These are phyloP conservation scores for Archilochus colubris DNA, from an alignment of 2,113 vertebrate genomes.

Conservation along the genomic window DNA sequence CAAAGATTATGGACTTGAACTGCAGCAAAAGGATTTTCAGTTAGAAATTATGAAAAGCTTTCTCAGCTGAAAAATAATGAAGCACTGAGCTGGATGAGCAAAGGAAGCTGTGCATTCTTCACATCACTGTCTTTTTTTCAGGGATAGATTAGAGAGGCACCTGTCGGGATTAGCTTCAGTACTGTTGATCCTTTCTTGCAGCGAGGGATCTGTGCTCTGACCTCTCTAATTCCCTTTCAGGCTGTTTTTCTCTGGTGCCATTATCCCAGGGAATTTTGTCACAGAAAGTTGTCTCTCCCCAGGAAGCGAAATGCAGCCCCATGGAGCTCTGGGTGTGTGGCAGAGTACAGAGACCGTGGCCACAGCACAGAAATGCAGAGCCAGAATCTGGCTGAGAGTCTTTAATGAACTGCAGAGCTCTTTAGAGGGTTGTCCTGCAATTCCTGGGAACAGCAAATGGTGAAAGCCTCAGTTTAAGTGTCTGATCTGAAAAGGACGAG, in stretches of 20 bases:
- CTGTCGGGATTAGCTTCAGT: background rate
- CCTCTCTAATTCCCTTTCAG: background rate
- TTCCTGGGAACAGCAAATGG: background rate
- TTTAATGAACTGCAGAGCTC: background rate
- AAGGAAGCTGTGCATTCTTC: background rate
- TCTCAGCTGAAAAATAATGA: background rate
- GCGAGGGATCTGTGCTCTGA: background rate
- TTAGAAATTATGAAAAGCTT: background rate
- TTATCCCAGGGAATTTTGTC: background rate
- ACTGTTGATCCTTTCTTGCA: background rate
- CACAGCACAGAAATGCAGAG: background rate
- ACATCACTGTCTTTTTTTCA: background rate
- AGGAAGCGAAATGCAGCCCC: background rate
- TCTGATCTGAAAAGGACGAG: background rate
- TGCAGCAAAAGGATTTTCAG: background rate
- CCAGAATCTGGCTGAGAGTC: background rate
- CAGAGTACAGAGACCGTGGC: background rate
- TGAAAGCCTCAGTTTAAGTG: background rate
- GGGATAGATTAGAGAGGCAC: background rate
- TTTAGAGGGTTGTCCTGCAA: background rate
- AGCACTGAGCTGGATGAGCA: background rate
- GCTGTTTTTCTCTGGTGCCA: background rate
- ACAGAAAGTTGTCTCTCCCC: background rate
- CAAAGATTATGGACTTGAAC: background rate
- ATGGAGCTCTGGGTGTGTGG: accelerated